Evolutionary conservation across 2,797 vertebrate species (phyloP).

Genomic region (Peromyscus aztecus): DNA sequence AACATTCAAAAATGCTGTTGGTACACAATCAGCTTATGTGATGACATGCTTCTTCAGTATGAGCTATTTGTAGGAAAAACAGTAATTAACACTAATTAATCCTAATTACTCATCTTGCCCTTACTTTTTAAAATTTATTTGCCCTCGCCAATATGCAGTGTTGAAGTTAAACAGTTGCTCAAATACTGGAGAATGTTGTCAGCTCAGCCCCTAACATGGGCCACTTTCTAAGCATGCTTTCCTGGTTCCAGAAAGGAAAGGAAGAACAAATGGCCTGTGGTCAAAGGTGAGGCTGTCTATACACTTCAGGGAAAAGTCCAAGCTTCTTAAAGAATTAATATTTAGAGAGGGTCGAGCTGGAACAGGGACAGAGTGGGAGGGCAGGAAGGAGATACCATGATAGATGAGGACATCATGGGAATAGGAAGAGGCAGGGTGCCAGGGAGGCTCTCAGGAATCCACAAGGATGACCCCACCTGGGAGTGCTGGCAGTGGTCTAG

Average conservation of each 20-base stretch:
- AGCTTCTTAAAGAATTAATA: slow-evolving; percentile 59
- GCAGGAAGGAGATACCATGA: too few relatives aligned
- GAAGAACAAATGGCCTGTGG: neutral
- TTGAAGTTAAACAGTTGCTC: slow-evolving; percentile 67
- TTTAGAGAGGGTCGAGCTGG: slow-evolving; percentile 5
- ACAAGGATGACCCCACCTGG: too few relatives aligned
- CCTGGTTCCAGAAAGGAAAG: neutral
- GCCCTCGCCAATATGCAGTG: neutral
- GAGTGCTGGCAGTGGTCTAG: too few relatives aligned
- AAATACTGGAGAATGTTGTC: slow-evolving; percentile 17
- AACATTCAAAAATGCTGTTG: slow-evolving; percentile 66
- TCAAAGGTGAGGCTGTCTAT: neutral
- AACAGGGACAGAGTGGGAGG: too few relatives aligned
- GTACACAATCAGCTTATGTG: slow-evolving; percentile 38
- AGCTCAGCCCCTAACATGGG: slow-evolving; percentile 4
- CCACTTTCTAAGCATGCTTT: neutral
- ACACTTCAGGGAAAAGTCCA: slow-evolving; percentile 59
- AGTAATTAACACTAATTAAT: slow-evolving; percentile 68
- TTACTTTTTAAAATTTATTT: slow-evolving; percentile 73
- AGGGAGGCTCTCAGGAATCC: too few relatives aligned
- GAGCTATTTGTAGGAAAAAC: slow-evolving; percentile 39
- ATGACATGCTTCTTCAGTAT: slow-evolving; percentile 32
- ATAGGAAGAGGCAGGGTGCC: too few relatives aligned
- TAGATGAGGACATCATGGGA: too few relatives aligned
- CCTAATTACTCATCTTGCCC: slow-evolving; percentile 59